A percentile compares a stretch with the other conserved stretches of the same genome.
These are phyloP conservation scores for Megaptera novaeangliae DNA, from an alignment of 2,113 vertebrate species.

Conservation along the genomic window DNA sequence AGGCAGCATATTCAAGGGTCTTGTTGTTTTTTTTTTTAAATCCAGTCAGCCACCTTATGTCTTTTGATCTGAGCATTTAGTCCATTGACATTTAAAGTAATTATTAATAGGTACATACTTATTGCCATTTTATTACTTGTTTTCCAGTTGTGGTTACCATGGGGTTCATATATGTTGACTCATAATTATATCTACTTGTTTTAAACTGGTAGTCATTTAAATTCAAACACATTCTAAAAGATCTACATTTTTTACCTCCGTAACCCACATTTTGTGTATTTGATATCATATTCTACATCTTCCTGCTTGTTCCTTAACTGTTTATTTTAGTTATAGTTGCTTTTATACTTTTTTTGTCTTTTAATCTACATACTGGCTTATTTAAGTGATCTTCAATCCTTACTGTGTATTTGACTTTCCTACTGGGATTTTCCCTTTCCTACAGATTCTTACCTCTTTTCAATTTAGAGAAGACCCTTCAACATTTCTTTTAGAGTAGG, in stretches of 20 bases:
- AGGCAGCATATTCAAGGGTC: neutral
- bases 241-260: neutral
- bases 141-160: neutral
- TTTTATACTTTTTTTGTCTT: neutral
- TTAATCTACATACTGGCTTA: neutral
- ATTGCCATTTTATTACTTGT: neutral
- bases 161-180: neutral
- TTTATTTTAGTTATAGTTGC: neutral
- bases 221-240: neutral
- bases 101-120: neutral
- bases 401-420: too few relatives aligned
- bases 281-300: neutral
- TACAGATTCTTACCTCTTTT: neutral
- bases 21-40: neutral
- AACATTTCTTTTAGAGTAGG: neutral
- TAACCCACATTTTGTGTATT: neutral
- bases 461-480: neutral
- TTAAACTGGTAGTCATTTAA: neutral
- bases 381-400: too few relatives aligned
- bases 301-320: neutral
- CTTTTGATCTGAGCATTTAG: neutral
- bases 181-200: neutral
- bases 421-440: neutral
- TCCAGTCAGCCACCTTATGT: neutral
- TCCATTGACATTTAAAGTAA: neutral